Percentiles rank a stretch among this genome's conserved stretches.
These are phyloP conservation scores for Takifugu ocellatus DNA, from an alignment of 2,797 vertebrate species.

Conservation along the genomic window DNA sequence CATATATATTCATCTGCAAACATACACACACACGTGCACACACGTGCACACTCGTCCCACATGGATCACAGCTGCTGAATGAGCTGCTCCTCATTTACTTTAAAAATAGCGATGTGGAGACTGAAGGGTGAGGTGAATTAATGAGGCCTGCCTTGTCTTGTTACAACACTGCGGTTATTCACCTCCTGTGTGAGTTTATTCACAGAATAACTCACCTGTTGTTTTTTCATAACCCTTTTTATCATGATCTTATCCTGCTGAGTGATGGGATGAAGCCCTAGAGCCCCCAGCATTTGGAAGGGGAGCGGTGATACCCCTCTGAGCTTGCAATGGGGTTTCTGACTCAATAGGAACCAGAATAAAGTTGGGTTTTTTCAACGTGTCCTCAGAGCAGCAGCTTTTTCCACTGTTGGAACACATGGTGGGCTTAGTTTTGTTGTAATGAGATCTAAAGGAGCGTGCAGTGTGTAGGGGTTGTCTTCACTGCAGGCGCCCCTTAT, in stretches of 20 bases:
- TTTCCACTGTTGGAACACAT: constrained; percentile 59
- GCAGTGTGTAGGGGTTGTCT: constrained; percentile 53
- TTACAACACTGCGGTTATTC: constrained; percentile 35
- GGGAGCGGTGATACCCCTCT: constrained; percentile 36
- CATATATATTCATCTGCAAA: too few species aligned
- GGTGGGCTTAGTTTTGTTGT: constrained; percentile 47
- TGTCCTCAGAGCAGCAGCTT: constrained; percentile 41
- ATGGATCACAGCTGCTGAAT: constrained; percentile 73
- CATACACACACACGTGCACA: too few species aligned
- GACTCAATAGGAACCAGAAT: constrained; percentile 39
- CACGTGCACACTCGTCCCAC: constrained; percentile 52
- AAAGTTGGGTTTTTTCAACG: constrained; percentile 39
- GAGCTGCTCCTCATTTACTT: constrained; percentile 49
- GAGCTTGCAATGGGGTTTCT: constrained; percentile 31
- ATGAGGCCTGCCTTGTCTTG: constrained; percentile 54
- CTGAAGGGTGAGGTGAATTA: constrained; percentile 56
- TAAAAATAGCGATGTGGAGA: constrained; percentile 66
- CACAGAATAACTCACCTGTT: constrained; percentile 24
- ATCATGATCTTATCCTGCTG: constrained; percentile 40
- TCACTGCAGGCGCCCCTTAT: constrained; percentile 48
- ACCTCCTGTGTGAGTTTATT: constrained; percentile 50
- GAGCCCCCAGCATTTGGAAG: constrained; percentile 19
- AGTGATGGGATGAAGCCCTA: constrained; percentile 38
- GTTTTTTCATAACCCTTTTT: constrained; percentile 16
- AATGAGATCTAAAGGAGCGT: constrained; percentile 62